A percentile compares a stretch with the other conserved stretches of the same genome.
Evolutionary conservation across 2,888 invertebrate genomes (phyloP).

Genomic region (Chymomyza caudatula): DNA sequence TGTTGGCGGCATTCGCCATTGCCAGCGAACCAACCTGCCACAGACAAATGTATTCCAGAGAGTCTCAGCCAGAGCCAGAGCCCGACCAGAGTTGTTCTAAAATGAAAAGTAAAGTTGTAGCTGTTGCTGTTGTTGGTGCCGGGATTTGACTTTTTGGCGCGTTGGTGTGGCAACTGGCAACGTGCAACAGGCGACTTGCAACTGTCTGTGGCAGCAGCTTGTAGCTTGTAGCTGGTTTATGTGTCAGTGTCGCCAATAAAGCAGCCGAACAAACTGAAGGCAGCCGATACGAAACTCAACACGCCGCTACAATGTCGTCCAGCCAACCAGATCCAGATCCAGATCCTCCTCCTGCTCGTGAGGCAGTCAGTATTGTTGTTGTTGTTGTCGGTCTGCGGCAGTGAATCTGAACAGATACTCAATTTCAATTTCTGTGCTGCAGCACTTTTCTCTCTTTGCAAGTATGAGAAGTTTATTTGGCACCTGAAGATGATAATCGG

Average conservation of each 20-base stretch:
- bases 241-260: slow-evolving; percentile 67
- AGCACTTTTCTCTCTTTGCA: slow-evolving; percentile 4
- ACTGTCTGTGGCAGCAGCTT: neutral
- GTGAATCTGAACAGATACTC: neutral
- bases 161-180: neutral
- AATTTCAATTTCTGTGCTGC: neutral
- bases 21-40: slow-evolving; percentile 13
- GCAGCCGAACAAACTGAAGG: slow-evolving; percentile 45
- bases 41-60: slow-evolving; percentile 17
- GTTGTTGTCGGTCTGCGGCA: neutral
- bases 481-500: slow-evolving; percentile 78
- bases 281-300: slow-evolving; percentile 64
- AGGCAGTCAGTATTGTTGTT: neutral
- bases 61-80: neutral
- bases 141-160: slow-evolving; percentile 1
- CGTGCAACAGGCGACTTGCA: neutral
- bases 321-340: neutral
- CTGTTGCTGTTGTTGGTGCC: too few species aligned
- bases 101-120: slow-evolving; percentile 10
- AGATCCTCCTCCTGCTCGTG: neutral
- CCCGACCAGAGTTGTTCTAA: neutral
- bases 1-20: slow-evolving; percentile 68
- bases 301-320: slow-evolving; percentile 26
- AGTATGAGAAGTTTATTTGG: slow-evolving; percentile 77
- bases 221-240: slow-evolving; percentile 53